Evolutionary conservation across 2,797 vertebrate species (phyloP).

Genomic region (Mionectes olivaceus): DNA sequence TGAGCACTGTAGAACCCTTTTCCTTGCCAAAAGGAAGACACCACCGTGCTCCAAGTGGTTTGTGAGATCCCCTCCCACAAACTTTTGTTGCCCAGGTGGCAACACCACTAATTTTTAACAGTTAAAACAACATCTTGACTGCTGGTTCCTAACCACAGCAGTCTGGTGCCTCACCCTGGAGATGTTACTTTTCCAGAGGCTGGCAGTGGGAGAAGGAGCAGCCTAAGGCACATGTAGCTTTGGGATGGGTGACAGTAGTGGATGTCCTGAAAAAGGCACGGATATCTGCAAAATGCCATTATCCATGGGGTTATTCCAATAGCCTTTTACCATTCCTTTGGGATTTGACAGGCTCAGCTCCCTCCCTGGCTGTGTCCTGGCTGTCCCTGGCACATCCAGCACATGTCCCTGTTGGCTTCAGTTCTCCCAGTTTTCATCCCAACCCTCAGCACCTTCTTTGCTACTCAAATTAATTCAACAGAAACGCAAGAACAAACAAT

Average conservation of each 20-base stretch:
- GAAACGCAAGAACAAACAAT: background rate
- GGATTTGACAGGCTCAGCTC: background rate
- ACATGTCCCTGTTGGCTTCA: background rate
- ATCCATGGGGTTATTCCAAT: background rate
- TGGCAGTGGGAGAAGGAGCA: background rate
- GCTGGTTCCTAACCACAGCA: background rate
- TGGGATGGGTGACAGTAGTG: background rate
- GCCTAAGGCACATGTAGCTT: background rate
- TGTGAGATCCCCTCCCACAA: background rate
- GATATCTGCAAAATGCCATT: background rate
- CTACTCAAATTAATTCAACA: rapidly evolving
- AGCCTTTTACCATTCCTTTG: background rate
- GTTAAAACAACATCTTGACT: background rate
- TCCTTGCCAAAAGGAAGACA: background rate
- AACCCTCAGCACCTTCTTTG: background rate
- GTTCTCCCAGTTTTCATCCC: background rate
- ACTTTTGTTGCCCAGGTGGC: background rate
- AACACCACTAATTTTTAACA: background rate
- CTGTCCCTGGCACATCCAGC: background rate
- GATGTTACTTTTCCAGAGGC: background rate
- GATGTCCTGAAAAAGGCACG: background rate
- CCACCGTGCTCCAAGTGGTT: background rate
- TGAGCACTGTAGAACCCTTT: background rate
- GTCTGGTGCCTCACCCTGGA: background rate
- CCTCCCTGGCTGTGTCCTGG: background rate